Conservation (phyloP, 2,797 vertebrate genomes). For the Eremophila alpestris region DNA sequence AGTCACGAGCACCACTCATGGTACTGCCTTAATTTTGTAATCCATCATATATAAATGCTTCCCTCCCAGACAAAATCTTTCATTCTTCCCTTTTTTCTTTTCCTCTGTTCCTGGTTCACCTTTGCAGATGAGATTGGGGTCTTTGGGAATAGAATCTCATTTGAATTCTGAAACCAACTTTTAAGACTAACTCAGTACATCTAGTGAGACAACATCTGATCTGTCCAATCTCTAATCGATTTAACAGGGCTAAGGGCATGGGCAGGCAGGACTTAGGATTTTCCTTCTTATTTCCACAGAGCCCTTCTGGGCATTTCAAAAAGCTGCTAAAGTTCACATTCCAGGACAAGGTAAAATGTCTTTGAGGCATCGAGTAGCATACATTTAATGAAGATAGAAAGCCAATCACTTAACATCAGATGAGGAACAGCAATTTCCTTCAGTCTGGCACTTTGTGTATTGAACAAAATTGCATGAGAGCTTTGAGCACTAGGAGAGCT, state of each 20-base stretch:
- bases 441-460: constrained; percentile 69
- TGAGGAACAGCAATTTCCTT: constrained; percentile 69
- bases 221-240: constrained; percentile 28
- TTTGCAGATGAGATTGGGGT: constrained; percentile 1
- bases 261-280: constrained; percentile 18
- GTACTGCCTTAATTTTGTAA: neutral
- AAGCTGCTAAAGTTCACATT: constrained; percentile 61
- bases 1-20: neutral
- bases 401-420: constrained; percentile 72
- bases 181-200: constrained; percentile 12
- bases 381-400: constrained; percentile 72
- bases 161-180: constrained; percentile 34
- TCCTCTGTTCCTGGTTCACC: neutral
- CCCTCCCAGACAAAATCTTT: neutral
- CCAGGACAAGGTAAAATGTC: constrained; percentile 65
- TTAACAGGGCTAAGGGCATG: constrained; percentile 27
- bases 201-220: constrained; percentile 35
- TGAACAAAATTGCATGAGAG: constrained; percentile 71
- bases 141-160: constrained; percentile 19
- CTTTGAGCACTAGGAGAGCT: constrained; percentile 68
- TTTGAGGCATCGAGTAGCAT: constrained; percentile 58
- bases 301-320: constrained; percentile 54
- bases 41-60: neutral
- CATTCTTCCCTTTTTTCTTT: neutral
- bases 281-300: constrained; percentile 27